Conservation (phyloP, 2,113 vertebrate genomes). For the Pandion haliaetus region DNA sequence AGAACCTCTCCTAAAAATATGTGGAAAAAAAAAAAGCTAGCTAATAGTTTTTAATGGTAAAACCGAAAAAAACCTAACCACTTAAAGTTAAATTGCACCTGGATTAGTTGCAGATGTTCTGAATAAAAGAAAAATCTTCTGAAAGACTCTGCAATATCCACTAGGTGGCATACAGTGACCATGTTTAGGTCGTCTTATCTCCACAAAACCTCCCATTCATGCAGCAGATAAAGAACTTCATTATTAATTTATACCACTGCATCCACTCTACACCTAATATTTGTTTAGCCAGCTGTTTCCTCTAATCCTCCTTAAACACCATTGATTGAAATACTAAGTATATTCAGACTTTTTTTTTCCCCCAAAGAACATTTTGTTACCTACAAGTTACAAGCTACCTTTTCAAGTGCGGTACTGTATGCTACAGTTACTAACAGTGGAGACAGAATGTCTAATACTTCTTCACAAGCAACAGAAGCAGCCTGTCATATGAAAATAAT, state of each 20-base stretch:
- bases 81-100: background rate
- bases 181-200: background rate
- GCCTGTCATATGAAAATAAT: slow-evolving; percentile 36
- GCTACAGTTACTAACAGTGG: slow-evolving; percentile 52
- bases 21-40: background rate
- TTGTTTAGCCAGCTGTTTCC: slow-evolving; percentile 88
- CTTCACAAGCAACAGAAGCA: slow-evolving; percentile 61
- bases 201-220: slow-evolving; percentile 77
- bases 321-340: slow-evolving; percentile 76
- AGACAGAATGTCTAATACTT: slow-evolving; percentile 73
- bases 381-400: slow-evolving; percentile 70
- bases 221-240: slow-evolving; percentile 78
- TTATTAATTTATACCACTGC: slow-evolving; percentile 84
- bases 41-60: background rate
- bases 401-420: slow-evolving; percentile 65
- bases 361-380: slow-evolving; percentile 76
- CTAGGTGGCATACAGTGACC: slow-evolving; percentile 76
- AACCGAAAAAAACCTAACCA: background rate
- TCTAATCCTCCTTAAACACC: slow-evolving; percentile 76
- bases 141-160: slow-evolving; percentile 9
- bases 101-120: background rate
- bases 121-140: background rate
- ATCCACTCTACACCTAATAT: slow-evolving; percentile 76
- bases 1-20: background rate
- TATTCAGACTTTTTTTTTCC: slow-evolving; percentile 30